phyloP scores from a whole-genome alignment of 2,113 vertebrate genomes.

The Paradoxurus hermaphroditus region DNA sequence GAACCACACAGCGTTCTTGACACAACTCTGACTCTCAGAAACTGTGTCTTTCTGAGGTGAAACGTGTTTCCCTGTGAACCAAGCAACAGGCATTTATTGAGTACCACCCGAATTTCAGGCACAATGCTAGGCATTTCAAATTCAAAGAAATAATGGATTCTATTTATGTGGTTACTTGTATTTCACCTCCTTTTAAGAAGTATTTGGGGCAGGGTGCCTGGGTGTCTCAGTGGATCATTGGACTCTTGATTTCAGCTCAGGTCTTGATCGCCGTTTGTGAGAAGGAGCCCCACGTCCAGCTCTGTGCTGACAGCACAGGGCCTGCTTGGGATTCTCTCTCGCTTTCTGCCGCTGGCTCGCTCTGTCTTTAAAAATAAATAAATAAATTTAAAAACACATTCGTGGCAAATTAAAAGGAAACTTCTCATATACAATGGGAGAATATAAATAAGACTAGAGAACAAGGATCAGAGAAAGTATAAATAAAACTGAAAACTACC shows the following conservation, averaged over 20 bases:
- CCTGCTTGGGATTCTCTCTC: too few relatives aligned
- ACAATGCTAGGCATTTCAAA: not conserved
- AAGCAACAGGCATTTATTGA: not conserved
- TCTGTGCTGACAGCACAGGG: too few relatives aligned
- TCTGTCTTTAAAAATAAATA: too few relatives aligned
- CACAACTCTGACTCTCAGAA: not conserved
- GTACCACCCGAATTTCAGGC: not conserved
- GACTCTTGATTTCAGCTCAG: too few relatives aligned
- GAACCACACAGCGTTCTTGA: not conserved
- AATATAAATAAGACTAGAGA: not conserved
- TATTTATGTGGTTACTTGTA: not conserved
- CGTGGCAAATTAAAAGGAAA: not conserved
- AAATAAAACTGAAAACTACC: not conserved
- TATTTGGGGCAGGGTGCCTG: not conserved
- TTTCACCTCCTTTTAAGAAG: conserved; percentile 1
- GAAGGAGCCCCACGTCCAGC: too few relatives aligned
- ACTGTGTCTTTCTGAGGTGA: not conserved
- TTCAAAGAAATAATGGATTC: not conserved
- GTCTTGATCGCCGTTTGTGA: too few relatives aligned
- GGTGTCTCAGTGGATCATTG: too few relatives aligned
- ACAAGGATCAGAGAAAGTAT: not conserved
- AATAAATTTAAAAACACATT: too few relatives aligned
- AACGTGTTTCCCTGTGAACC: not conserved
- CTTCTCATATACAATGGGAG: not conserved
- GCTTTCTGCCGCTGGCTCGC: too few relatives aligned